Evolutionary conservation across 1,140 invertebrate species (phyloP).

Genomic region (Drosophila truncata): DNA sequence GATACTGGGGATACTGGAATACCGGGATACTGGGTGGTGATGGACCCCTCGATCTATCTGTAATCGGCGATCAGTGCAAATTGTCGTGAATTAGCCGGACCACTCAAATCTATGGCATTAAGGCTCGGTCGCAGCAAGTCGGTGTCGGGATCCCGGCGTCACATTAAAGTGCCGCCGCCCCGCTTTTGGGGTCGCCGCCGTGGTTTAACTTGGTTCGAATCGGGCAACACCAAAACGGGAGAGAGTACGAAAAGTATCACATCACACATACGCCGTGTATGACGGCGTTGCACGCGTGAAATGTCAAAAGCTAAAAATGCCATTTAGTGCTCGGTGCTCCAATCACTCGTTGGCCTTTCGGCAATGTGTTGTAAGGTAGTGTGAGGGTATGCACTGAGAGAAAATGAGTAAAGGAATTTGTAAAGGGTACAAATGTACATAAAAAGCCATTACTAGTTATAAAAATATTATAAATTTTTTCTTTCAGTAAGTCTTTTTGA

Average conservation of each 20-base stretch:
- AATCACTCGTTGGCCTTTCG: constrained; percentile 69
- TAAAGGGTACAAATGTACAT: neutral
- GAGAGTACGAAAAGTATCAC: constrained; percentile 71
- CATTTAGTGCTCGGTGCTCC: constrained; percentile 52
- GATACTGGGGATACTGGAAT: neutral
- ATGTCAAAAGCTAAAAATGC: constrained; percentile 83
- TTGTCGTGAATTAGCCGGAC: constrained; percentile 74
- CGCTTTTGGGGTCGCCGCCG: constrained; percentile 32
- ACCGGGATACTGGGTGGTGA: constrained; percentile 17
- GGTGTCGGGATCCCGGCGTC: constrained; percentile 11
- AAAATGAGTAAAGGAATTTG: neutral
- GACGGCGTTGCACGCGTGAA: constrained; percentile 76
- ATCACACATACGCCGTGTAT: constrained; percentile 81
- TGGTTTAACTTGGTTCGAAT: neutral
- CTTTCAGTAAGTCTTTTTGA: neutral
- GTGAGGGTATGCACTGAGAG: neutral
- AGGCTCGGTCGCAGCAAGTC: constrained; percentile 35
- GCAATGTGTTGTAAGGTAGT: constrained; percentile 3
- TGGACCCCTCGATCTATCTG: constrained; percentile 20
- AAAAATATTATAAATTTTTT: too few relatives aligned
- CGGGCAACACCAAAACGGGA: constrained; percentile 38
- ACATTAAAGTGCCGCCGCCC: constrained; percentile 55
- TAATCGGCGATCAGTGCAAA: constrained; percentile 74
- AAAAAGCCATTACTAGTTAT: neutral
- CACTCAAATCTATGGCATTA: constrained; percentile 63